Evolutionary conservation across 2,888 invertebrate genomes (phyloP).

Genomic region (Thymelicus sylvestris): DNA sequence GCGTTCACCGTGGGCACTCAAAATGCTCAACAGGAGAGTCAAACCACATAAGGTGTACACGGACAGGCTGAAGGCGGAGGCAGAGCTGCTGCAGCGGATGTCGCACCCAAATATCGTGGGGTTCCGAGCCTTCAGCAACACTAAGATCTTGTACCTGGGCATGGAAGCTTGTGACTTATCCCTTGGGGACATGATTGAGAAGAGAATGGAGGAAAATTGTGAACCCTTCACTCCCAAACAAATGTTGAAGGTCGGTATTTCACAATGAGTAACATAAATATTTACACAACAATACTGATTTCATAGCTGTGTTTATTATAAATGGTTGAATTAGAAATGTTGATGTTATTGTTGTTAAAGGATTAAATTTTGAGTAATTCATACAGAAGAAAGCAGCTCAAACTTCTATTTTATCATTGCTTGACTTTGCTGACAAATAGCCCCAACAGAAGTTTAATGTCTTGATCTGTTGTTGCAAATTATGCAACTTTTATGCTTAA

Average conservation of each 20-base stretch:
- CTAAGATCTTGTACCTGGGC: slow-evolving; percentile 86
- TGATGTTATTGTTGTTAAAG: too few relatives aligned
- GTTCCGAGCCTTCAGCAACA: slow-evolving; percentile 85
- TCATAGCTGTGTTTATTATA: too few relatives aligned
- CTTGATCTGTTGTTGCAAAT: too few relatives aligned
- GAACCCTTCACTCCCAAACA: slow-evolving; percentile 86
- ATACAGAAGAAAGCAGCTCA: too few relatives aligned
- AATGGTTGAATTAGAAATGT: too few relatives aligned
- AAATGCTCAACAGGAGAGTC: slow-evolving; percentile 86
- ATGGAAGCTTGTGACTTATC: slow-evolving; percentile 92
- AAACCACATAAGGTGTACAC: slow-evolving; percentile 74
- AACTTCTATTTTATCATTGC: too few relatives aligned
- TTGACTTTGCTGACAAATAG: too few relatives aligned
- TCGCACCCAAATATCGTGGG: slow-evolving; percentile 94
- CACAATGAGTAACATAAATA: too few relatives aligned
- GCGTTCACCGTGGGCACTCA: slow-evolving; percentile 95
- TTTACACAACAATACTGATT: too few relatives aligned
- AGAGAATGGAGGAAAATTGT: slow-evolving; percentile 81
- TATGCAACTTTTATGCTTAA: too few relatives aligned
- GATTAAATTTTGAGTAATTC: too few relatives aligned
- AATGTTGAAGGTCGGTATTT: slow-evolving; percentile 82
- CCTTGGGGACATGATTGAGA: slow-evolving; percentile 90
- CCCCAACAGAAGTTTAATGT: too few relatives aligned
- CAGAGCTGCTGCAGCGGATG: slow-evolving; percentile 87
- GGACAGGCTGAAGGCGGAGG: slow-evolving; percentile 88